Conservation (phyloP, 2,888 invertebrate genomes). For the Leucophora obtusa region DNA sequence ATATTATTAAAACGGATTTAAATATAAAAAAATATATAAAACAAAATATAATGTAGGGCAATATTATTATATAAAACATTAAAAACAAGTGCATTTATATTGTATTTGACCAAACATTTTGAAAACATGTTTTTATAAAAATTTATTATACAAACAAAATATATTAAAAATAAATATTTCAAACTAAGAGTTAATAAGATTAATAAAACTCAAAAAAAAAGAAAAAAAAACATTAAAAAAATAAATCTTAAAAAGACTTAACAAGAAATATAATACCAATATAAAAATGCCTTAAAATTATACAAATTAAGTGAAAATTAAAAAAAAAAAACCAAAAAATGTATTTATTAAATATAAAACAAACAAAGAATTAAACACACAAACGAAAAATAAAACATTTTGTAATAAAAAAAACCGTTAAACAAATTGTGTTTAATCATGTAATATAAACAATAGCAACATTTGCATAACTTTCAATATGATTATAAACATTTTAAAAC, state of each 20-base stretch:
- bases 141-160: conserved; percentile 22
- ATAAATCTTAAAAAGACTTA: conserved; percentile 23
- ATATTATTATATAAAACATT: conserved; percentile 3
- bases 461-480: background rate
- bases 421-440: background rate
- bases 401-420: background rate
- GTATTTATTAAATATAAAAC: background rate
- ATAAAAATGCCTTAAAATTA: conserved; percentile 8
- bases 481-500: conserved; percentile 6
- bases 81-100: conserved; percentile 54
- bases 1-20: background rate
- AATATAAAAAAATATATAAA: background rate
- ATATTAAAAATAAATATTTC: background rate
- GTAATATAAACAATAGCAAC: background rate
- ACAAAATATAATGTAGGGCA: background rate
- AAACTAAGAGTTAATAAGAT: background rate
- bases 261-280: conserved; percentile 9
- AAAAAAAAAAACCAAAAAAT: too few species aligned
- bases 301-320: background rate
- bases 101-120: conserved; percentile 41
- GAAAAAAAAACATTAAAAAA: conserved; percentile 4
- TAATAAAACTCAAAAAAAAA: background rate
- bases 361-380: background rate
- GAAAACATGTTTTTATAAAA: conserved; percentile 33
- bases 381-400: background rate